phyloP scores from a whole-genome alignment of 1,140 invertebrate genomes.

The Drosophila littoralis region DNA sequence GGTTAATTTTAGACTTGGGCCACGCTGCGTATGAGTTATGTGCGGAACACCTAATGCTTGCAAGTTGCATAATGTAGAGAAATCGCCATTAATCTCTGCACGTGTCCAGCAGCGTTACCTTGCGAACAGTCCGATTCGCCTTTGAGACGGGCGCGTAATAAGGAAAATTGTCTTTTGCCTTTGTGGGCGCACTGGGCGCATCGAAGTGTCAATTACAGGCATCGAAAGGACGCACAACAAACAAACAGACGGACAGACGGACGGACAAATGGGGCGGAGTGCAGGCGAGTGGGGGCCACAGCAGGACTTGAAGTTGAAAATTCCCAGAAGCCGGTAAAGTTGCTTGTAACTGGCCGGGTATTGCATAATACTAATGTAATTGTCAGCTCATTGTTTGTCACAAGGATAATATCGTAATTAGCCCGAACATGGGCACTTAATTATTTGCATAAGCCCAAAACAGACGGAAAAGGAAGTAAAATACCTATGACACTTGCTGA shows the following conservation, averaged over 20 bases:
- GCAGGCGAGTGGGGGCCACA: not conserved
- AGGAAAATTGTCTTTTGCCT: conserved; percentile 71
- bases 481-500: conserved; percentile 19
- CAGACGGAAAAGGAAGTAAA: not conserved
- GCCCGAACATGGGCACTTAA: conserved; percentile 54
- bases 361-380: conserved; percentile 71
- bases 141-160: conserved; percentile 45
- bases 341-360: conserved; percentile 20
- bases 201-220: conserved; percentile 74
- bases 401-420: conserved; percentile 71
- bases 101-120: conserved; percentile 35
- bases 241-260: not conserved
- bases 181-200: conserved; percentile 31
- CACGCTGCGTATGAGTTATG: conserved; percentile 26
- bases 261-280: not conserved
- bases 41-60: conserved; percentile 34
- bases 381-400: conserved; percentile 68
- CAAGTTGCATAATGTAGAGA: conserved; percentile 41
- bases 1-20: conserved; percentile 50
- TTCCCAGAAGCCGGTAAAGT: conserved; percentile 3
- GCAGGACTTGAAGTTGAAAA: conserved; percentile 15
- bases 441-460: conserved; percentile 46
- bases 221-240: conserved; percentile 39
- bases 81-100: conserved; percentile 41
- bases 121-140: not conserved